Base-by-base conservation (phyloP, 2,888 invertebrate genomes). In the Dione juno region DNA sequence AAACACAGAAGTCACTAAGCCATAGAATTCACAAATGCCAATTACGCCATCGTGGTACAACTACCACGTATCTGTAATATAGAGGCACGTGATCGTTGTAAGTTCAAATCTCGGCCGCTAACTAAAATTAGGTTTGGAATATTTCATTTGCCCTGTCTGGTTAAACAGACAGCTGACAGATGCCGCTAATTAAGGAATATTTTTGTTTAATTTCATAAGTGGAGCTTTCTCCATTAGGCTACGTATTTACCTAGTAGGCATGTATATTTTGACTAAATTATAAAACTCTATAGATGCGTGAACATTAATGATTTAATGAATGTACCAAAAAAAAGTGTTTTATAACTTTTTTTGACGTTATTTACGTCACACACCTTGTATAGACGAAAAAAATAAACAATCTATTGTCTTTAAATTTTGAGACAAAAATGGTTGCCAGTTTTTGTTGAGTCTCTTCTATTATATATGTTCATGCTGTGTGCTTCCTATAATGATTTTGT, bases 341-440 rank as follows among this genome's bases (percentile, higher is more conserved):
- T n/a, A n/a, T n/a, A n/a, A n/a, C n/a, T n/a, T 52, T 52, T 63
- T 8, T n/a, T 41, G 28, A 41, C 6, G 14, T 53, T 43, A 41
- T n/a, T 19, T 21, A 41, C 58, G 41, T 41, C 41, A 59, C 21
- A 9, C 3, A 41, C 10, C 14, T 7, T 19, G 41, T 59, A 59
- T 41, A n/a, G 14, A n/a, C 1, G 14, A 43, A 61, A 61, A 61
- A 21, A 59, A n/a, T 54, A 54, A 28, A 21, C 43, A 43, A 28
- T 28, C 59, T 19, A 61, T 61, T 61, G 59, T 61, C 59, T 61
- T 28, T 28, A 61, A 61, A n/a, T 61, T 61, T 61, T 45, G 28
- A 61, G 10, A 43, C 59, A 43, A 43, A 43, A 45, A 64, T 5
- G 50, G 16, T 28, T 43, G 21, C 19, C 48, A 54, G 19, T 69